Base-by-base conservation (phyloP, 2,888 invertebrate genomes). In the Agrenia bidenticulata region DNA sequence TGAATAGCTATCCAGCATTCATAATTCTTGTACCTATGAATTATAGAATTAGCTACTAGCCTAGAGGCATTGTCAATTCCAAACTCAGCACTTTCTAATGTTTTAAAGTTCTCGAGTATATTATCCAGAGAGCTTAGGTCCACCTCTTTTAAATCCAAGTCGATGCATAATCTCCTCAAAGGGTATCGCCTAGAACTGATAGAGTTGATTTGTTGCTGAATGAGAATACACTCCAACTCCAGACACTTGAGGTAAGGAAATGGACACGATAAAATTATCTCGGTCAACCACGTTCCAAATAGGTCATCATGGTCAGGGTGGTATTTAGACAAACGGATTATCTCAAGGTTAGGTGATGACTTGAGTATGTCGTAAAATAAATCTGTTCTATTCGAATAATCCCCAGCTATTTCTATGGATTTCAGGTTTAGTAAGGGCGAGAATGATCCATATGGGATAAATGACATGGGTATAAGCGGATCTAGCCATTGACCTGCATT, bases 241-340 rank as follows among this genome's bases (percentile, higher is more conserved):
- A 70, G 37, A 27, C 64, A 64, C 9, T 39, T 21, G 17, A 70
- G 53, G 1, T 64, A 11, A 5, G 13, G 15, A 26, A 64, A 67
- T 27, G 61, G 23, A 23, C 54, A 61, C 1, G 62, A 51, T 7
- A 70, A 39, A 27, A 64, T 26, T 13, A 64, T 60, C 59, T 67
- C 62, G 13, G 51, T 49, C 19, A 70, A 60, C 69, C 69, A 70
- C 1, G 59, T 67, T 11, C 69, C 66, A 63, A 67, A 70, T 11
- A 66, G 50, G 56, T 66, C 66, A 45, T 62, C 63, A 13, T 67
- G 54, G 4, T 11, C 17, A 11, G 9, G 23, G 32, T 41, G 9
- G 27, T 26, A 50, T 19, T 67, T 61, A 11, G 42, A 39, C 13
- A 61, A 32, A 2, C 27, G 61, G 19, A 67, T 64, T 26, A 41